Base-by-base conservation (phyloP, 2,113 vertebrate genomes). In the Asarcornis scutulata region DNA sequence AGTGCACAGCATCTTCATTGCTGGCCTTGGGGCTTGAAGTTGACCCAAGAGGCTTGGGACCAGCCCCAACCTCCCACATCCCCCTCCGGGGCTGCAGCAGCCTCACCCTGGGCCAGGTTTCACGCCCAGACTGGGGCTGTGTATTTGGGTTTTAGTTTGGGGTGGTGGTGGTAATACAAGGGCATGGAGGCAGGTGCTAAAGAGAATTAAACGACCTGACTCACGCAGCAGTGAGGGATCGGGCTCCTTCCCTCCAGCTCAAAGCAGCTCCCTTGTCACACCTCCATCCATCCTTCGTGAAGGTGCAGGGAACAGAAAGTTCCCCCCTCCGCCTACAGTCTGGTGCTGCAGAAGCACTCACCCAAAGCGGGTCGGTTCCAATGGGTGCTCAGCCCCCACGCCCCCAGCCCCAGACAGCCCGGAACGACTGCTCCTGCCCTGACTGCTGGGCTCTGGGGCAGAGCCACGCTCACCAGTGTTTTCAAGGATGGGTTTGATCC, bases 391-490 rank as follows among this genome's bases (percentile, higher is more conserved):
- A 42, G 34, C 11, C 21, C 34, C 3, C 11, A 2, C 25, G 20
- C 46, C 46, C 46, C 46, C 46, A 48, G 8, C n/a, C 66, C 29
- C n/a, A 16, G n/a, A 56, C 55, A 56, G 55, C 55, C 55, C 42
- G 68, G 59, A 31, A 10, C 14, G 32, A 31, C 48, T 9, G 5
- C 26, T 36, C 13, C n/a, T 21, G 50, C 50, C 18, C 22, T 50
- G 50, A 50, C 23, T 50, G 60, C 27, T 63, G 23, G 34, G 36
- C 60, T 29, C n/a, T 7, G 7, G 22, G 38, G 12, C 3, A 31
- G 26, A 7, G 21, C 16, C 7, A 0, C 1, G 5, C 23, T 31
- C 25, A 20, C 18, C 42, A 3, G 20, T 7, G 4, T 36, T 1
- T 3, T 29, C 21, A 60, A 52, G 13, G 38, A 10, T 6, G 1